Evolutionary conservation across 2,888 invertebrate genomes (phyloP), one percentile per base, ranked within the genome.

Genomic region (Entomobrya proxima): DNA sequence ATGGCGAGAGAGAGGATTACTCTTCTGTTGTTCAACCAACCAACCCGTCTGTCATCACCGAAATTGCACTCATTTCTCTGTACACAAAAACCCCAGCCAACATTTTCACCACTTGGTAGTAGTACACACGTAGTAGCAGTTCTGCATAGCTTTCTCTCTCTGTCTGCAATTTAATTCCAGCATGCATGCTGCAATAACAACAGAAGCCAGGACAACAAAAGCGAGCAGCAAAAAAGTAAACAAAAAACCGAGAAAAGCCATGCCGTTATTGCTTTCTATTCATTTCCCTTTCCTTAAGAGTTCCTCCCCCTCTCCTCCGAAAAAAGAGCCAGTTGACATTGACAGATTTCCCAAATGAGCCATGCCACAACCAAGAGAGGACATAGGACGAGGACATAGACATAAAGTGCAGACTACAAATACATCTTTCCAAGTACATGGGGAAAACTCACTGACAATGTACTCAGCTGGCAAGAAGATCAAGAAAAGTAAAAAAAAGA

Each of bases 341-440:
- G 69, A 72, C 69, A 72, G 44, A 72, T 72, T 72, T 15, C 44
- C 69, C 69, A 72, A 72, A 72, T 64, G 64, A 64, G 64, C 64
- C 64, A 35, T 64, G 64, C 35, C 64, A 64, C 64, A 7, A 37
- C 64, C 35, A 64, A 32, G 37, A 40, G 44, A 64, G 27, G 69
- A 72, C 47, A 18, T 21, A 55, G 64, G 27, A n/a, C 27, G 47
- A 72, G 44, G 7, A 64, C 64, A 35, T 35, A n/a, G 47, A 72
- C 32, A 32, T 35, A 69, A 37, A 69, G 18, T 40, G 44, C 44
- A 44, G 44, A n/a, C 69, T 72, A 47, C 44, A 72, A 47, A 44
- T 47, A 72, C 47, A 15, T 69, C 32, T 35, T n/a, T 18, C 18
- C 32, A 18, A 6, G 47, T 15, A 40, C 44, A 13, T 21, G 24